Evolutionary conservation across 23 tunicate species (phyloP), one percentile per base, ranked within the genome.

Genomic region (Botrylloides violaceus): DNA sequence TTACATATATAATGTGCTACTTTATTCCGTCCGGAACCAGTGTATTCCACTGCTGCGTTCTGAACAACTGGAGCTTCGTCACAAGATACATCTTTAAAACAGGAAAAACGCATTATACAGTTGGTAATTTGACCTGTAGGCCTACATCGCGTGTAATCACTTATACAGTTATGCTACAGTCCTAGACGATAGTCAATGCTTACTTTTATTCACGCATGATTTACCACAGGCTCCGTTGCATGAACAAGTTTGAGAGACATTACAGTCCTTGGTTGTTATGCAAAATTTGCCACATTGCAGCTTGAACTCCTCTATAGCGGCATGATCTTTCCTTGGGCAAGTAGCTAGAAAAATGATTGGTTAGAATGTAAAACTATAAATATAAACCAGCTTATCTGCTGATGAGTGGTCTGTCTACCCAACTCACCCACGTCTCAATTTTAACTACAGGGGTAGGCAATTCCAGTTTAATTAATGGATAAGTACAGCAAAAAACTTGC

Each of bases 221-320:
- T 80, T 32, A 1, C 93, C 84, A 74, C 93, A 85, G 19, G 19
- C 25, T 24, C 82, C 84, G 48, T 85, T 84, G 38, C 93, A 85
- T 47, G 58, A 36, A 68, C 93, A 85, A 29, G 31, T 22, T 36
- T 25, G 4, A 12, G 66, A 65, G 2, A 31, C 37, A 65, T 23
- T 3, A 21, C 73, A 79, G 76, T 75, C 72, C 1, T 74, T 71
- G 24, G 73, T 77, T 20, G 77, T 63, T 25, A 27, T 19, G 53
- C 83, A 79, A 3, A 9, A 12, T 3, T 24, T 28, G 22, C 62
- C 78, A 59, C 83, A 79, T 26, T 61, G 36, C 37, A 79, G 32
- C 9, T 33, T 34, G 36, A 58, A 32, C 20, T 59, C 39, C 3
- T 4, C 36, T 19, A 55, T 59, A 4, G 30, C 26, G 2, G 3